phyloP scores from a whole-genome alignment of 1,140 invertebrate genomes.

The Heliconius nattereri region DNA sequence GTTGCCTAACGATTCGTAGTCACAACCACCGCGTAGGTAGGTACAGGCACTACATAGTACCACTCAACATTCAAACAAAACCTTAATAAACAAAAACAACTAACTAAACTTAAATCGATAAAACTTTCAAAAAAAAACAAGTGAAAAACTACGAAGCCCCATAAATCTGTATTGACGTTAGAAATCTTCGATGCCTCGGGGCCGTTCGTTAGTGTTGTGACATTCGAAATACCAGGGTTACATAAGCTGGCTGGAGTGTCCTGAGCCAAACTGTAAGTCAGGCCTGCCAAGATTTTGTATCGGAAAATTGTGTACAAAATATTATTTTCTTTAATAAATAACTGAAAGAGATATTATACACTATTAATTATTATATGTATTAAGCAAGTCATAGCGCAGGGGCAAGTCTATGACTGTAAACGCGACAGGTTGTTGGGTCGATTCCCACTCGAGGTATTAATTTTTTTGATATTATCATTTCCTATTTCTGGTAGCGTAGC shows the following conservation, averaged over 20 bases:
- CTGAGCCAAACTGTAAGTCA: conserved; percentile 23
- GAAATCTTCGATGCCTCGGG: conserved; percentile 28
- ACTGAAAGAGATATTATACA: no score
- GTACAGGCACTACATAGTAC: neutral
- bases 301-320: neutral
- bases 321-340: neutral
- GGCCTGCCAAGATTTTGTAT: conserved; percentile 12
- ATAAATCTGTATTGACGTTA: conserved; percentile 25
- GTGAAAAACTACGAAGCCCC: neutral
- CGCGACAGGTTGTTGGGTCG: no score
- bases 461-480: no score
- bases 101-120: neutral
- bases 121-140: neutral
- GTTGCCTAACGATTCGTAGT: no score
- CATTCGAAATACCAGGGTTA: conserved; percentile 25
- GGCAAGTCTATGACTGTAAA: no score
- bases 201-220: conserved; percentile 22
- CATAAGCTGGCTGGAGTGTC: conserved; percentile 19
- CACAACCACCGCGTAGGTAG: no score
- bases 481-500: no score
- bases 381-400: no score
- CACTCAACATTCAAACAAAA: neutral
- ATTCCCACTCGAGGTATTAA: no score
- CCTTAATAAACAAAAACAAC: neutral
- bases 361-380: no score